Evolutionary conservation across 2,797 vertebrate genomes (phyloP), one percentile per base, ranked within the genome.

Genomic region (Sciurus carolinensis): DNA sequence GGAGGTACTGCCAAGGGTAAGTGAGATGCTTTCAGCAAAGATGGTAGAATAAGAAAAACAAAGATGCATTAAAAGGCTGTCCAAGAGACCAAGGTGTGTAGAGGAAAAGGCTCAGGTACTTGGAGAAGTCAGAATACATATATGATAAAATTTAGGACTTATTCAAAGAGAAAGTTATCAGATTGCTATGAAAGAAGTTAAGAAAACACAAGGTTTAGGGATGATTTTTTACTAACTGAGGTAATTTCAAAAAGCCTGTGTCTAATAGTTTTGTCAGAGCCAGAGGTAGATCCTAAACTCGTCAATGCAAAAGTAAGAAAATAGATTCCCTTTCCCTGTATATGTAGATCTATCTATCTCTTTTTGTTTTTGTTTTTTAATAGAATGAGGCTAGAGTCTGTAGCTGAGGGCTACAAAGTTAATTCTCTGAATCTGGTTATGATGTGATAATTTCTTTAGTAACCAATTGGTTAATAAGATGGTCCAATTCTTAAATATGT

Each of bases 1-100:
- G 94, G 76, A 96, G 64, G 93, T 18, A 89, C 7, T 73, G 89
- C 79, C 82, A 95, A 84, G 57, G 79, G 8, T 54, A 84, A 94
- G 69, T 76, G 64, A 87, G 82, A 82, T 90, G 62, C 67, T 94
- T 93, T 97, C 81, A 87, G 44, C 20, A 26, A 91, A 72, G 42
- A 91, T 87, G 66, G 77, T 54, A 94, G 71, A 77, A 94, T 14
- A 67, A 82, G 82, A 91, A 94, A 39, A 95, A 92, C 57, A 93
- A 92, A 93, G 95, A 95, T 73, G 44, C 42, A 90, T 20, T 88
- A 88, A 93, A 83, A 93, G n/a, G 33, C 39, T 75, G 33, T 86
- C 39, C 50, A 66, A 93, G 2, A 95, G 28, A 30, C 20, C 59
- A 87, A 54, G 4, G 28, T 91, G 13, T 93, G 15, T 2, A 69